Base-by-base conservation (phyloP, 2,113 vertebrate genomes). In the Scolopax mira region DNA sequence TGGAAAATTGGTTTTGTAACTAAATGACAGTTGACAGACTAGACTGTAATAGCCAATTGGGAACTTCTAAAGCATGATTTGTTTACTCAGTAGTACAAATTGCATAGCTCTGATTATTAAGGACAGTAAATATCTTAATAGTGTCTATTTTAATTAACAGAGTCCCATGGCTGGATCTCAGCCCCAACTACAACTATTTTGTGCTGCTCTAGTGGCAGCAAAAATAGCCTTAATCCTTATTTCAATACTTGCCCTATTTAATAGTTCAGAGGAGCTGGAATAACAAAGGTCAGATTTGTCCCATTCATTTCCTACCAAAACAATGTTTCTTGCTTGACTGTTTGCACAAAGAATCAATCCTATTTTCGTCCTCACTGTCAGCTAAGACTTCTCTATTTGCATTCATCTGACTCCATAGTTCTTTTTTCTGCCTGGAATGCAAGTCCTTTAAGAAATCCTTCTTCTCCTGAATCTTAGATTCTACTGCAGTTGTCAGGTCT, bases 11-110 rank as follows among this genome's bases (percentile, higher is more conserved):
- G 82, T 65, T 96, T 95, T 97, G 81, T 80, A 94, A 90, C 90
- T 96, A 95, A 90, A 96, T 96, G 92, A 93, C 92, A 92, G 90
- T 70, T 74, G 93, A 93, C 92, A 95, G 91, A 88, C 85, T 60
- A 85, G 88, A 42, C 64, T 85, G 85, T 94, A 95, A 84, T 94
- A 94, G 85, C 77, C 93, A 92, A 2, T 75, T 94, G 96, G 94
- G 92, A 96, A 79, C 79, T 93, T 95, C 85, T 87, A 79, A 94
- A 87, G 52, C 93, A 79, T 81, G 65, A 90, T 89, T 92, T 96
- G 88, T 96, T 96, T 96, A 93, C 85, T 94, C 79, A 67, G 90
- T 90, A 88, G 72, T 93, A 93, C 92, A 93, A 96, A 96, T 97
- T 90, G 57, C 73, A 90, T 79, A 71, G 85, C 88, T 92, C 72